These are phyloP conservation scores for Rostratula benghalensis DNA, from an alignment of 2,113 vertebrate genomes.

Conservation along the genomic window DNA sequence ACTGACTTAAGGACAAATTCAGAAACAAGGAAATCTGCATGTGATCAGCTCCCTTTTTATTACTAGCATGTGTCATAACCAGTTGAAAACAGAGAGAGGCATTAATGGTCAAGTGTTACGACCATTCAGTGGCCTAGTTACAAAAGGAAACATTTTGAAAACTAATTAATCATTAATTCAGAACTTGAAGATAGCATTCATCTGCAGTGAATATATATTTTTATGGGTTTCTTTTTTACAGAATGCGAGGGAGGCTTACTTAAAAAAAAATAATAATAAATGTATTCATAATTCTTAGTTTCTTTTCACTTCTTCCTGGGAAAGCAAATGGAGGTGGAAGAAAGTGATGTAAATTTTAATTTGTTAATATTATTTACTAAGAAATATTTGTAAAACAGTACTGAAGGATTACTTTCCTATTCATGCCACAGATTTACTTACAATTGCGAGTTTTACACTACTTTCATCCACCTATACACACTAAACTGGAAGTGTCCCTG, in stretches of 20 bases:
- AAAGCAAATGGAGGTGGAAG: neutral
- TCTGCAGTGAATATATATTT: neutral
- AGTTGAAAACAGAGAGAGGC: neutral
- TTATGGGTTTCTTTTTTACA: neutral
- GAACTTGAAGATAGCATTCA: neutral
- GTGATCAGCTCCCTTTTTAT: neutral
- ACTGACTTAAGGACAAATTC: neutral
- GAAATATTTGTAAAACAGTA: neutral
- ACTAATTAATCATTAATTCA: neutral
- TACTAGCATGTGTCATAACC: neutral
- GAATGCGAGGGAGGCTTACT: neutral
- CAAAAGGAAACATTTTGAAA: neutral
- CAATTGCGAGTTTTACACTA: neutral
- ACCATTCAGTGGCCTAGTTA: neutral
- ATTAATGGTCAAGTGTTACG: neutral
- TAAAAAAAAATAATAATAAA: neutral
- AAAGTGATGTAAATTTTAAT: neutral
- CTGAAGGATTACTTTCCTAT: neutral
- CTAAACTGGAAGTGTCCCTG: neutral
- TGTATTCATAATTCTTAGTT: neutral
- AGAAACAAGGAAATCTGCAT: neutral
- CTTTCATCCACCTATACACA: neutral
- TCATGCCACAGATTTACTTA: neutral
- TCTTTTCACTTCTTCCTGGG: neutral
- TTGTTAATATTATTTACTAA: neutral